Evolutionary conservation across 2,113 vertebrate genomes (phyloP).

Genomic region (Nestor notabilis): DNA sequence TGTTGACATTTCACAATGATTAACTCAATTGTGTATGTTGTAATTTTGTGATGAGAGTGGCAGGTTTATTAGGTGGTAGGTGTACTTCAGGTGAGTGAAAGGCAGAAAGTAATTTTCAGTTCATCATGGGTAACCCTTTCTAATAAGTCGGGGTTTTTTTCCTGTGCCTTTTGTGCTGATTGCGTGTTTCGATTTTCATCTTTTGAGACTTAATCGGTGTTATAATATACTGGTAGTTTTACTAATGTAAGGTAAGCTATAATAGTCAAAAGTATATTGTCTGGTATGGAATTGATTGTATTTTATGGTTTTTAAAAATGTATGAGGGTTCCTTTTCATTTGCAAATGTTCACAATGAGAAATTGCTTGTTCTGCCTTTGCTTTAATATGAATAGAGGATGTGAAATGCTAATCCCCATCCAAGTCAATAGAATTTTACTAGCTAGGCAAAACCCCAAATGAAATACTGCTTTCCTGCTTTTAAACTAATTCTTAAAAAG

Average conservation of each 20-base stretch:
- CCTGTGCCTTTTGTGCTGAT: not conserved
- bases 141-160: not conserved
- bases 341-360: not conserved
- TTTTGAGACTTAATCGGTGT: not conserved
- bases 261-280: not conserved
- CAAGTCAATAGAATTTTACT: not conserved
- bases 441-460: not conserved
- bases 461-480: not conserved
- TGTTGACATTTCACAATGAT: not conserved
- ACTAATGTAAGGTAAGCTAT: not conserved
- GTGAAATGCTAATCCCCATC: not conserved
- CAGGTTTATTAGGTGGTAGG: not conserved
- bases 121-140: not conserved
- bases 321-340: not conserved
- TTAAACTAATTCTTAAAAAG: not conserved
- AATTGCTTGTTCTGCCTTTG: not conserved
- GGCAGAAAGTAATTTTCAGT: not conserved
- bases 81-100: not conserved
- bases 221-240: not conserved
- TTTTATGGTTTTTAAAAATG: not conserved
- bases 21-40: not conserved
- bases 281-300: not conserved
- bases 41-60: not conserved
- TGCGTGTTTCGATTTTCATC: not conserved
- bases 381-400: not conserved